Percentiles rank a stretch among this genome's conserved stretches.
These are phyloP conservation scores for Natrix natrix DNA, from an alignment of 2,797 vertebrate species.

Conservation along the genomic window DNA sequence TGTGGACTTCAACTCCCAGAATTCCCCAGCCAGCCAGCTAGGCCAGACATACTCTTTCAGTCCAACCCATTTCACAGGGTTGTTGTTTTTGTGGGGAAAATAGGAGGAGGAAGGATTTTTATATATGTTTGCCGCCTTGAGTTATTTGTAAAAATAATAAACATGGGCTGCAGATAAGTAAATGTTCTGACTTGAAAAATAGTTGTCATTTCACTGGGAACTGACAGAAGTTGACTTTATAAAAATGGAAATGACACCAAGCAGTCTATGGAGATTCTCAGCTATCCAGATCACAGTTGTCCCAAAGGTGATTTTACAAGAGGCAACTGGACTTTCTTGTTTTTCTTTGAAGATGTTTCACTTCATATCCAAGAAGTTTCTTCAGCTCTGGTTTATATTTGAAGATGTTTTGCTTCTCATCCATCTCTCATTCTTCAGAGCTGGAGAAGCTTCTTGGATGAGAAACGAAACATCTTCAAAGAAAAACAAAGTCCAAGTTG, in stretches of 20 bases:
- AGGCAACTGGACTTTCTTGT: too few species aligned
- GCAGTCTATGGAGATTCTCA: background rate
- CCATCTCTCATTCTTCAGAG: too few species aligned
- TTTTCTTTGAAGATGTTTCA: too few species aligned
- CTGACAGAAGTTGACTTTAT: conserved; percentile 29
- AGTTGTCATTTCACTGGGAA: background rate
- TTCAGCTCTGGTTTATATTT: too few species aligned
- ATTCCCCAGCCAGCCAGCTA: background rate
- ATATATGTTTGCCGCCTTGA: background rate
- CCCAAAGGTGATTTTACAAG: too few species aligned
- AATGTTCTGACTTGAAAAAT: background rate
- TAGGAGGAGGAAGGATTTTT: background rate
- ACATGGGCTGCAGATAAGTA: background rate
- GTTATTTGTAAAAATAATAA: background rate
- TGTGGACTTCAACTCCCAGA: too few species aligned
- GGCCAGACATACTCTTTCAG: background rate
- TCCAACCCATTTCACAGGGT: background rate
- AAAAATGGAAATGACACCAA: background rate
- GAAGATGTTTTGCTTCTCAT: too few species aligned
- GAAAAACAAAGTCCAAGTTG: background rate
- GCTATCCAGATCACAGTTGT: too few species aligned
- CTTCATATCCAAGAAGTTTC: too few species aligned
- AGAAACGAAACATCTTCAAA: too few species aligned
- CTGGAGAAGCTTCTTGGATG: too few species aligned
- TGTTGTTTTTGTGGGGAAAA: background rate